phyloP scores from a whole-genome alignment of 1,140 invertebrate species.

The Heliothis subflexa region DNA sequence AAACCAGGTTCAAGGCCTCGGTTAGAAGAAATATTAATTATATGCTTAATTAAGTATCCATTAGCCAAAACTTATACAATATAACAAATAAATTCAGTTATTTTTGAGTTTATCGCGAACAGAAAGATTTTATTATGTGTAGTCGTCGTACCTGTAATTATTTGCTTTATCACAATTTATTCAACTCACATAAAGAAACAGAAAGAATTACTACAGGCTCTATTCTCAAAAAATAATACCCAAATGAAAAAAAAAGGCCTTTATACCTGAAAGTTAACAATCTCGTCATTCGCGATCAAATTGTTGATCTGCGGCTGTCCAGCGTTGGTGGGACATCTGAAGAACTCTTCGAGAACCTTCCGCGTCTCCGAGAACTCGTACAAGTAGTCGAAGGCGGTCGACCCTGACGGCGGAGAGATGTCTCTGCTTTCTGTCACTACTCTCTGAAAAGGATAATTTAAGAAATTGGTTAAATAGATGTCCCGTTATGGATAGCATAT shows the following conservation, averaged over 20 bases:
- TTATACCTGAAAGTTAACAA: constrained; percentile 87
- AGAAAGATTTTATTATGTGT: too few relatives aligned
- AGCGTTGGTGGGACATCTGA: constrained; percentile 89
- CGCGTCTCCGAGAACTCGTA: constrained; percentile 96
- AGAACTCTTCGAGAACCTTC: constrained; percentile 96
- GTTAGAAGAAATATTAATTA: too few relatives aligned
- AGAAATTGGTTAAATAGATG: background rate
- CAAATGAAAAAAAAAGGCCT: constrained; percentile 16
- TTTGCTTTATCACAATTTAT: too few relatives aligned
- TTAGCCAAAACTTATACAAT: too few relatives aligned
- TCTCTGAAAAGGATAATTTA: constrained; percentile 67
- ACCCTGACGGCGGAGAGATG: constrained; percentile 84
- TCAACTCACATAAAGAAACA: too few relatives aligned
- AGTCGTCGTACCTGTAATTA: too few relatives aligned
- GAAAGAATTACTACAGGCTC: too few relatives aligned
- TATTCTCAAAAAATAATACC: background rate
- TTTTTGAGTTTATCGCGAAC: too few relatives aligned
- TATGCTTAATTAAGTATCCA: too few relatives aligned
- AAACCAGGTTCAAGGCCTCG: too few relatives aligned
- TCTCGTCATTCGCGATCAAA: constrained; percentile 74
- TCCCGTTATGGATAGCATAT: background rate
- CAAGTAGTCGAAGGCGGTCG: constrained; percentile 92
- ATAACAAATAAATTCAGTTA: too few relatives aligned
- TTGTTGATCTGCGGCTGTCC: constrained; percentile 62
- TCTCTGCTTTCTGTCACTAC: constrained; percentile 83